phyloP scores from a whole-genome alignment of 1,140 invertebrate species.

The Caenorhabditis tropicalis region DNA sequence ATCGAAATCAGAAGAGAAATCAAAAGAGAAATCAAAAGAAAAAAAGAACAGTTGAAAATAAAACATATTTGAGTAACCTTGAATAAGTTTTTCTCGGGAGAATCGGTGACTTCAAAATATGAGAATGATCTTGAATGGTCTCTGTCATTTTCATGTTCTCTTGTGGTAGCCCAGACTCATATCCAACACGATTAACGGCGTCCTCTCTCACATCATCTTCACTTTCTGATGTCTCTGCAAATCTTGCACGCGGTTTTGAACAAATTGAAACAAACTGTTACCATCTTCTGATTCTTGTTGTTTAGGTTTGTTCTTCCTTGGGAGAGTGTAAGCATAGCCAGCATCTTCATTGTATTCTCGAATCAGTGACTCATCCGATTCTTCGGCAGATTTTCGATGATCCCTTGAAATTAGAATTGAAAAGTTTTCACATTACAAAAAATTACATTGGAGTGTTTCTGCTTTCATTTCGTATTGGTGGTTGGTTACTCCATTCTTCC shows the following conservation, averaged over 20 bases:
- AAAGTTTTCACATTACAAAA: background rate
- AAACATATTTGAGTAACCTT: background rate
- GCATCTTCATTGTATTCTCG: conserved; percentile 7
- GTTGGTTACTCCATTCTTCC: conserved; percentile 8
- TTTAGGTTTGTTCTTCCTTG: background rate
- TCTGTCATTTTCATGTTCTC: conserved; percentile 24
- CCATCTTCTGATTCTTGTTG: background rate
- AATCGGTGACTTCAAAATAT: conserved; percentile 33
- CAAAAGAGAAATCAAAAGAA: background rate
- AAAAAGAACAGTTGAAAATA: no score
- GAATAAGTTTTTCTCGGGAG: conserved; percentile 35
- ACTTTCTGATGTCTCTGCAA: conserved; percentile 18
- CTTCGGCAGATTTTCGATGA: background rate
- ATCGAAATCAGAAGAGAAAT: background rate
- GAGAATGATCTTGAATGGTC: conserved; percentile 30
- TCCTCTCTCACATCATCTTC: background rate
- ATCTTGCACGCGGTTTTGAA: background rate
- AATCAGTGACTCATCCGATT: background rate
- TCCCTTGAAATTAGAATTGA: background rate
- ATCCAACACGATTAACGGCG: conserved; percentile 26
- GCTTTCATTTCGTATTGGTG: background rate
- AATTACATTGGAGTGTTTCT: background rate
- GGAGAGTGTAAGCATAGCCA: background rate
- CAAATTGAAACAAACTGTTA: background rate
- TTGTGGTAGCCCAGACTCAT: background rate